Conservation (phyloP, 2,888 invertebrate species). For the Perizoma affinitatum region DNA sequence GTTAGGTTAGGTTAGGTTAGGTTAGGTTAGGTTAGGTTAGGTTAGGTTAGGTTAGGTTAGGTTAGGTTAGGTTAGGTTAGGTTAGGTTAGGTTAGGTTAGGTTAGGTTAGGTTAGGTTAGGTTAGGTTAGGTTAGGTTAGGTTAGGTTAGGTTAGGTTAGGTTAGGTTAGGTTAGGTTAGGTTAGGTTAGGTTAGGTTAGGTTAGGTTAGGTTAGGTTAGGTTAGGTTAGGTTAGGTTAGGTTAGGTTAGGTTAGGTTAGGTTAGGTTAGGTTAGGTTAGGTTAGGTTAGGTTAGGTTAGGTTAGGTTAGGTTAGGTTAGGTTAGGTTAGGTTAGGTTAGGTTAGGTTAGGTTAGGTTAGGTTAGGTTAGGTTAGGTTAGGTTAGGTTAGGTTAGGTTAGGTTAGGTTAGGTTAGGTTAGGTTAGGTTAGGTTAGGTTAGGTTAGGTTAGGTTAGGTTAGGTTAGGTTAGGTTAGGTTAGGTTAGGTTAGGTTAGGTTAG, state of each 20-base stretch:
- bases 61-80: conserved; percentile 37
- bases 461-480: conserved; percentile 1
- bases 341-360: conserved; percentile 1
- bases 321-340: conserved; percentile 1
- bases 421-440: conserved; percentile 1
- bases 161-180: conserved; percentile 41
- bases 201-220: conserved; percentile 19
- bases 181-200: conserved; percentile 41
- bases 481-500: conserved; percentile 1
- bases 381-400: conserved; percentile 1
- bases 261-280: conserved; percentile 12
- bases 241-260: conserved; percentile 13
- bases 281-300: conserved; percentile 13
- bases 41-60: conserved; percentile 38
- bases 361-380: conserved; percentile 1
- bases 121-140: conserved; percentile 40
- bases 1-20: conserved; percentile 34
- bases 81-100: conserved; percentile 40
- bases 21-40: conserved; percentile 36
- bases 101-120: conserved; percentile 41
- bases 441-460: conserved; percentile 1
- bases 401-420: conserved; percentile 1
- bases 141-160: conserved; percentile 40
- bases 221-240: conserved; percentile 13
- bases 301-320: conserved; percentile 4